Base-by-base conservation (phyloP, 2,113 vertebrate genomes). In the Trematomus loennbergii region DNA sequence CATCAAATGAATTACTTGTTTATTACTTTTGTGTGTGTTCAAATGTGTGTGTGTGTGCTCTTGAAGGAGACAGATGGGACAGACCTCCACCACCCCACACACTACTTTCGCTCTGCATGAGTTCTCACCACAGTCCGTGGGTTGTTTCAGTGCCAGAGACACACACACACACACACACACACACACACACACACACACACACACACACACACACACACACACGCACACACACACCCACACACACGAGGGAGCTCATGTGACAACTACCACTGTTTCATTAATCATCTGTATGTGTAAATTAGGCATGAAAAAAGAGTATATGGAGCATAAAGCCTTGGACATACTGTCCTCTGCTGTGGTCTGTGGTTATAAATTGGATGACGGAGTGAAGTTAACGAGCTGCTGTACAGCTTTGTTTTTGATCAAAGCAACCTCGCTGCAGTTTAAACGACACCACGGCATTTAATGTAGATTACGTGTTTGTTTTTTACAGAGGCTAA, bases 221-320 rank as follows among this genome's bases (percentile, higher is more conserved):
- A 6, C 81, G 9, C 74, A 33, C 76, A 12, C 57, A 12, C 46
- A 12, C 64, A 29, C 76, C 43, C 40, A 50, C 60, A 63, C 58
- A 22, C 52, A 67, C 64, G 70, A n/a, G 1, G 54, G 46, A 60
- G 40, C 88, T 81, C 62, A 67, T 82, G 60, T 81, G 82, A 86
- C 86, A 78, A 54, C 68, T 50, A 45, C 78, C 49, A 81, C 65
- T 73, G 80, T 91, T 93, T 88, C 89, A 92, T 92, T 93, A 93
- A 93, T 93, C 92, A 92, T 91, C 84, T 91, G 85, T 75, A 87
- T 82, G 89, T 91, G 90, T 88, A 91, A 91, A 91, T 91, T 91
- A 88, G 86, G 73, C 91, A 82, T 91, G 83, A 85, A 87, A 89
- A 89, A 79, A 79, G 61, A 74, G 72, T 65, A 88, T 88, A 86